These are phyloP conservation scores for Meiosimyza decipiens DNA, from an alignment of 2,888 invertebrate species.

Conservation along the genomic window DNA sequence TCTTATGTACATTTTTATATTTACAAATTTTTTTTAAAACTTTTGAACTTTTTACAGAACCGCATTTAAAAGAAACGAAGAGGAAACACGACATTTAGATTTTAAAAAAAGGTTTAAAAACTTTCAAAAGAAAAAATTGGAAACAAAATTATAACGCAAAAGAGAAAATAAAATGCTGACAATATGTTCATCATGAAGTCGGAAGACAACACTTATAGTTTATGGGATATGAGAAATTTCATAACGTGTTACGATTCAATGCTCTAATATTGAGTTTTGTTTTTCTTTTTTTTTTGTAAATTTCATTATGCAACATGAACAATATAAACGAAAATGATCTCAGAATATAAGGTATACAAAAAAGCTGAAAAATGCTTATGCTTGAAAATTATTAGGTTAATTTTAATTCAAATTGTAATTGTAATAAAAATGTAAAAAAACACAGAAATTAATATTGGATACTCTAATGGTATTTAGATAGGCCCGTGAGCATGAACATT, in stretches of 20 bases:
- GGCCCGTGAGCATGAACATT: too few relatives aligned
- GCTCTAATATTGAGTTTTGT: conserved; percentile 18
- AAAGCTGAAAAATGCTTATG: conserved; percentile 28
- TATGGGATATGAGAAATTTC: conserved; percentile 13
- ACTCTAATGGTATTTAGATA: too few relatives aligned
- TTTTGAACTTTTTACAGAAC: background rate
- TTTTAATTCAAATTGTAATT: too few relatives aligned
- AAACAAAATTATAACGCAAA: conserved; percentile 37
- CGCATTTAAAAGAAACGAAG: conserved; percentile 37
- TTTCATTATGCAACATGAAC: conserved; percentile 28
- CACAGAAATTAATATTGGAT: too few relatives aligned
- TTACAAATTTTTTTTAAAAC: too few relatives aligned
- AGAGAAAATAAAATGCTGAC: conserved; percentile 8
- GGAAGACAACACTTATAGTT: conserved; percentile 14
- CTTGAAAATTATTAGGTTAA: conserved; percentile 18
- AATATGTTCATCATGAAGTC: conserved; percentile 28
- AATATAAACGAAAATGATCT: conserved; percentile 25
- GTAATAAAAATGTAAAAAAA: background rate
- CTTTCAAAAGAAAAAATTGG: conserved; percentile 29
- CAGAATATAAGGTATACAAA: conserved; percentile 20
- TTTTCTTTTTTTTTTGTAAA: too few relatives aligned
- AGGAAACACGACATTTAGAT: conserved; percentile 48
- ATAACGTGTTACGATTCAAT: conserved; percentile 30
- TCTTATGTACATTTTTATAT: too few relatives aligned
- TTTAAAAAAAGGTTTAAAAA: conserved; percentile 40